A percentile compares a stretch with the other conserved stretches of the same genome.
phyloP scores from a whole-genome alignment of 2,113 vertebrate genomes.

The Leuciscus idus region DNA sequence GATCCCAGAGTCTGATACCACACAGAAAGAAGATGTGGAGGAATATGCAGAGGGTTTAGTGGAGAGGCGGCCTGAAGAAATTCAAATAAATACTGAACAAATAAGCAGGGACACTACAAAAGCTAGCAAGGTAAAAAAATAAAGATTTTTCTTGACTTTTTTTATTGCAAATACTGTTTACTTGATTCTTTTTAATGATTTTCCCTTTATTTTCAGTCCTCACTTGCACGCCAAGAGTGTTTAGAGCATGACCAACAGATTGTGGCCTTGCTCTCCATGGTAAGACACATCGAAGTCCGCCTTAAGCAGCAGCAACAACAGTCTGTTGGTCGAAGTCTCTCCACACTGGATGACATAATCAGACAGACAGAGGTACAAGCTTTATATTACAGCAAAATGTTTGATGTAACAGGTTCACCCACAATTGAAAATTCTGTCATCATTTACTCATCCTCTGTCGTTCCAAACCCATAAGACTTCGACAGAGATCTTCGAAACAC shows the following conservation, averaged over 20 bases:
- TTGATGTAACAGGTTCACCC: not conserved
- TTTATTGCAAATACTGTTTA: not conserved
- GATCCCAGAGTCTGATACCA: conserved; percentile 52
- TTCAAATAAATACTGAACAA: conserved; percentile 31
- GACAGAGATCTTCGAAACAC: no score
- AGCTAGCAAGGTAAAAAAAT: not conserved
- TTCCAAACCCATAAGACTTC: no score
- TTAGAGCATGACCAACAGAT: conserved; percentile 88
- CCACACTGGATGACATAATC: conserved; percentile 79
- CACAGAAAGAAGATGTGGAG: conserved; percentile 59
- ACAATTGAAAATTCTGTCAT: no score
- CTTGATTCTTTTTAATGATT: not conserved
- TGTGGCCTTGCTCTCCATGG: conserved; percentile 86
- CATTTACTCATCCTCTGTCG: no score
- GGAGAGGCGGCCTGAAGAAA: conserved; percentile 9
- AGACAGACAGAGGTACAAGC: conserved; percentile 82
- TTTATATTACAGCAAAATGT: not conserved
- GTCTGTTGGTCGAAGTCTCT: conserved; percentile 72
- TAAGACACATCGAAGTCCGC: conserved; percentile 88
- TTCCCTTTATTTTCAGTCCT: conserved; percentile 69
- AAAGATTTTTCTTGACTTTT: not conserved
- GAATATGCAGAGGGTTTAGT: not conserved
- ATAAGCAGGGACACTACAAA: conserved; percentile 61
- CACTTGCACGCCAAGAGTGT: conserved; percentile 82
- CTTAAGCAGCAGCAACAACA: conserved; percentile 83